Evolutionary conservation across 2,888 invertebrate species (phyloP).

Genomic region (Athetis lepigone): DNA sequence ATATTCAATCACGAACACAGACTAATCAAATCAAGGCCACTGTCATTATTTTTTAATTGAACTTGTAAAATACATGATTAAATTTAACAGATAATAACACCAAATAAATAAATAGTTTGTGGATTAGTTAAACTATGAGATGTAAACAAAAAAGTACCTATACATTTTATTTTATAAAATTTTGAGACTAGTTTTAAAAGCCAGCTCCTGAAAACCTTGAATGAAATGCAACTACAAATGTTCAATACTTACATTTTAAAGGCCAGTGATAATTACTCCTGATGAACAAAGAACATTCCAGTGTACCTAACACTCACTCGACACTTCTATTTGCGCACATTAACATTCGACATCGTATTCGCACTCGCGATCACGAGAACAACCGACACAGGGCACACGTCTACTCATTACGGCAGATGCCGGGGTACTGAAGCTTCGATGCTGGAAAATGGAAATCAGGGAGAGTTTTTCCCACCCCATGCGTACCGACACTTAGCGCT

Average conservation of each 20-base stretch:
- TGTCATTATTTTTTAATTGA: too few relatives aligned
- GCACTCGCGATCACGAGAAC: conserved; percentile 73
- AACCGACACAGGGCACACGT: conserved; percentile 70
- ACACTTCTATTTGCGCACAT: conserved; percentile 74
- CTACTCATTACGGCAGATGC: conserved; percentile 77
- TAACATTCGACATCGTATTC: conserved; percentile 81
- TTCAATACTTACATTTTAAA: conserved; percentile 53
- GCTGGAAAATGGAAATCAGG: conserved; percentile 54
- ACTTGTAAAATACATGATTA: too few relatives aligned
- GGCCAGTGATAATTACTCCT: conserved; percentile 27
- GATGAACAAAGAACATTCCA: conserved; percentile 65
- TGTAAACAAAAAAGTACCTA: too few relatives aligned
- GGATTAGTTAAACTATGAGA: too few relatives aligned
- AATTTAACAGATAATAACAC: too few relatives aligned
- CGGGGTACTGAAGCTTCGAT: conserved; percentile 79
- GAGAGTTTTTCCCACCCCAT: conserved; percentile 70
- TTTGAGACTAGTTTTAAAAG: not conserved
- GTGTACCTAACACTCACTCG: conserved; percentile 72
- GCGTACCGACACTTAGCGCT: conserved; percentile 65
- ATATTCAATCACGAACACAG: not conserved
- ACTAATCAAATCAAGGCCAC: too few relatives aligned
- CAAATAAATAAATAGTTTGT: too few relatives aligned
- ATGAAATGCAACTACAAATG: not conserved
- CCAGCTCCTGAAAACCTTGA: not conserved
- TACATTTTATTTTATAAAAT: too few relatives aligned